Evolutionary conservation across 2,888 invertebrate species (phyloP), one percentile per base, ranked within the genome.

Genomic region (Acheta domesticus): DNA sequence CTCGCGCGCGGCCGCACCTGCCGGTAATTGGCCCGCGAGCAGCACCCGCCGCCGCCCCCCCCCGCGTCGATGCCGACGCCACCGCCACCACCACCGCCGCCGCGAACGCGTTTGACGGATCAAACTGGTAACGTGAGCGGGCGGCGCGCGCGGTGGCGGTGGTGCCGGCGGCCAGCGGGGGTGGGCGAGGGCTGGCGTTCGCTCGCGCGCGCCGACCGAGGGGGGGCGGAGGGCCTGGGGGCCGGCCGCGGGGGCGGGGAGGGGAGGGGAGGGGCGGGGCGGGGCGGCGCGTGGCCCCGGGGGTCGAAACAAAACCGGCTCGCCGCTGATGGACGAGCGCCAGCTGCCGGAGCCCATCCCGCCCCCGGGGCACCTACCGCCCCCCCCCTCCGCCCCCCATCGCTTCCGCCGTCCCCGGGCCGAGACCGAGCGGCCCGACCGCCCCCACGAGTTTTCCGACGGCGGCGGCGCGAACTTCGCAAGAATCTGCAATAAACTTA

Each of bases 381-480:
- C n/a, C n/a, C 62, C n/a, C 62, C n/a, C 16, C 8, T 62, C 16
- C 62, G 3, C n/a, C n/a, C 3, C 16, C 62, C 2, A 11, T 14
- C n/a, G n/a, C 62, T 14, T 62, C 62, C 62, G 14, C 62, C n/a
- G 14, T 62, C 62, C n/a, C n/a, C 62, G 62, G n/a, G 62, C 62
- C 16, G 62, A 11, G 16, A 3, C 14, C 16, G 14, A n/a, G 62
- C 14, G 12, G n/a, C 62, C 36, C 5, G 36, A 36, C 36, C 8
- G 62, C 62, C 16, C 62, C 62, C 8, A 62, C 62, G 62, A 62
- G 62, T 62, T 62, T 62, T 62, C 62, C 14, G 62, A 62, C 62
- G 62, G 62, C n/a, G 62, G 62, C n/a, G 62, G 62, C 62, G 62
- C 62, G 62, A 62, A 62, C 62, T 62, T 62, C 62, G 62, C 62